Evolutionary conservation across 2,113 vertebrate genomes (phyloP), one percentile per base, ranked within the genome.

Genomic region (Excalfactoria chinensis): DNA sequence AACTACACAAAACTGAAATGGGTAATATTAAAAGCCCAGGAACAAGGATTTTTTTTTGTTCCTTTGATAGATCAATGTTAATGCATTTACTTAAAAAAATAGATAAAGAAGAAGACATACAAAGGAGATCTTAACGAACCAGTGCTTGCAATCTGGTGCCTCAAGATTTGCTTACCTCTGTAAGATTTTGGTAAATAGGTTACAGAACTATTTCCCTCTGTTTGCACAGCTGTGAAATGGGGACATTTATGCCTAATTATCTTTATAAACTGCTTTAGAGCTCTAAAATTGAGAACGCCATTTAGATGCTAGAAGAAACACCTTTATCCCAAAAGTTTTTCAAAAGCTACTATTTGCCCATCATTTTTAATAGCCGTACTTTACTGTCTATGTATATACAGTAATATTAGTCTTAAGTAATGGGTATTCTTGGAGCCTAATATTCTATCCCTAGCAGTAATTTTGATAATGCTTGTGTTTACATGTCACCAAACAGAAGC

Each of bases 221-320:
- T 93, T 96, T 94, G 93, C 91, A 94, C 94, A 96, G 93, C 91
- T 91, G 87, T 88, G 91, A 95, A 96, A 96, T 92, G 71, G 93
- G 79, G 91, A 93, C 67, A 92, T 93, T 96, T 95, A 90, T 90
- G 94, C 94, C 89, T 93, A 94, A 93, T 93, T 94, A 93, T 94
- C 93, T 94, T 96, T 94, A 95, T 87, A 93, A 95, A 91, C 87
- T 58, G 78, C 84, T 91, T 92, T 76, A 71, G 46, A 85, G 75
- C 40, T 95, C 77, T 93, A 80, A 76, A 85, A 95, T 48, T 56
- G 72, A 94, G 93, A 93, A 67, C 30, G 71, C 34, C n/a, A 80
- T 85, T 90, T 85, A 63, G 53, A 72, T 74, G 26, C 59, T 56
- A 58, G 46, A 3, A n/a, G 66, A 86, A 59, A 64, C 22, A 68